Evolutionary conservation across 2,888 invertebrate genomes (phyloP), one percentile per base, ranked within the genome.

Genomic region (Meiosimyza decipiens): DNA sequence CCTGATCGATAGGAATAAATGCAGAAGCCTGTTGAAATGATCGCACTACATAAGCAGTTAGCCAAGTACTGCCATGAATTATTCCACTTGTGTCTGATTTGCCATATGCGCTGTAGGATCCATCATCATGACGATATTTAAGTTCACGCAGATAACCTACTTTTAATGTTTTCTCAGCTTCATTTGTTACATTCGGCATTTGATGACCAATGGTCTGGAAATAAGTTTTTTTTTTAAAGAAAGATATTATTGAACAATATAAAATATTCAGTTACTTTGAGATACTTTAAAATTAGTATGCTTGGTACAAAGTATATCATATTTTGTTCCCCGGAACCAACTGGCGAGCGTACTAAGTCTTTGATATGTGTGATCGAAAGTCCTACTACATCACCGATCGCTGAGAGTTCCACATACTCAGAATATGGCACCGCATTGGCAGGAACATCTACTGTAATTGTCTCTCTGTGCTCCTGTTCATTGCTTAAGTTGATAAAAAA

Each of bases 101-200:
- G 1, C 7, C 40, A 40, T 7, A 94, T 0, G 94, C 93, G 50
- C 94, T 93, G 86, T 93, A 94, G 0, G 94, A 94, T 0, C 94
- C 94, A 66, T 92, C 91, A 0, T 88, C 86, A 79, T 93, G 93
- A 63, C 90, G 88, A 83, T 93, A 94, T 72, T 90, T 91, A 72
- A 94, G 86, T 80, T 94, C 92, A 7, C 92, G 89, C 79, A 93
- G 93, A 80, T 93, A 94, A 5, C 94, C 94, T 91, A 84, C 76
- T 72, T 82, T 80, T 16, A 83, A 76, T 68, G 75, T 85, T 40
- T 79, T 80, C 16, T 87, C 80, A 0, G 88, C 88, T 80, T 91
- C 91, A 12, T 88, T 87, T 81, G 90, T 88, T 60, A 95, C 88
- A 0, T 90, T 90, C 66, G 89, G 90, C 1, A 90, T 92, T 66